Evolutionary conservation across 2,888 invertebrate species (phyloP).

Genomic region (Shargacucullia verbasci): DNA sequence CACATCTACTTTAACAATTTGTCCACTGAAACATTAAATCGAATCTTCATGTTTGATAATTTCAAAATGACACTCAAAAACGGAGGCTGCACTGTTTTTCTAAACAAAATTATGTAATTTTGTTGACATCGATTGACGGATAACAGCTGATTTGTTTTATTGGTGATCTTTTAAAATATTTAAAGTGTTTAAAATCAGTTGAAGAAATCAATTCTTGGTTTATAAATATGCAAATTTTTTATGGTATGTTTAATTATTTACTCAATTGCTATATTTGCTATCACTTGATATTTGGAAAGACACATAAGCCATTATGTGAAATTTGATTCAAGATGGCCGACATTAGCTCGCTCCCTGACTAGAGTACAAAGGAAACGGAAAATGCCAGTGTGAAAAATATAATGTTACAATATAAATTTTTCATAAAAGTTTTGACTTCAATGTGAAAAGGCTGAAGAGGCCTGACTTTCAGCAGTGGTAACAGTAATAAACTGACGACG

Average conservation of each 20-base stretch:
- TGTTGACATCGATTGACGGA: constrained; percentile 90
- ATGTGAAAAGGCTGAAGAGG: too few species aligned
- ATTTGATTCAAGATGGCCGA: constrained; percentile 85
- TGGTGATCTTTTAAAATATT: constrained; percentile 80
- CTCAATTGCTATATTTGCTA: constrained; percentile 61
- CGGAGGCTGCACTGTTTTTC: constrained; percentile 87
- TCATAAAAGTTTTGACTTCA: too few species aligned
- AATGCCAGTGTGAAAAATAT: constrained; percentile 71
- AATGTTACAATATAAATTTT: too few species aligned
- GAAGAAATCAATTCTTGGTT: constrained; percentile 50
- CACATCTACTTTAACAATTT: constrained; percentile 80
- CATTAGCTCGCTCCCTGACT: constrained; percentile 35
- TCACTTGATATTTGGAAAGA: constrained; percentile 80
- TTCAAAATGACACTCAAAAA: constrained; percentile 83
- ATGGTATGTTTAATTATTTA: constrained; percentile 61
- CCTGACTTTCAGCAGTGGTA: too few species aligned
- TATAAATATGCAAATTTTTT: constrained; percentile 67
- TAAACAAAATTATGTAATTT: constrained; percentile 90
- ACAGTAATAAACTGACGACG: too few species aligned
- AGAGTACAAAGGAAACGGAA: constrained; percentile 47
- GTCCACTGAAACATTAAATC: constrained; percentile 74
- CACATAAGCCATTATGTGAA: constrained; percentile 77
- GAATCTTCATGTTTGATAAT: constrained; percentile 80
- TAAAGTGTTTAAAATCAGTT: constrained; percentile 54
- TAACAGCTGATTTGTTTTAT: constrained; percentile 89